Conservation (phyloP, 2,888 invertebrate genomes). For the Danaus chrysippus region DNA sequence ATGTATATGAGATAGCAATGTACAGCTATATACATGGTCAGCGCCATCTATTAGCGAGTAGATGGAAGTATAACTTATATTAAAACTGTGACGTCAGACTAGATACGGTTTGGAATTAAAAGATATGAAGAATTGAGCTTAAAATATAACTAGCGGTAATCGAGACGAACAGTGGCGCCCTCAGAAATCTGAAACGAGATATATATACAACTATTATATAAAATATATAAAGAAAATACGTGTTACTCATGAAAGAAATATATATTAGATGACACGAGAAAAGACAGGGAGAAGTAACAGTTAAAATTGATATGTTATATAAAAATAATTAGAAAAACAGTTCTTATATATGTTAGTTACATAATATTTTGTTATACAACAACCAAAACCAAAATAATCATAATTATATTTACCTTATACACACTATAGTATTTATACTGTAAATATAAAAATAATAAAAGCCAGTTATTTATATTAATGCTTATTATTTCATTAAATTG, state of each 20-base stretch:
- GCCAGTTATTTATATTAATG: slow-evolving; percentile 10
- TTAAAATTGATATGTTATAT: no score
- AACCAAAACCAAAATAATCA: not conserved
- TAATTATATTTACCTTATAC: not conserved
- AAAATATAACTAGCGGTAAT: slow-evolving; percentile 28
- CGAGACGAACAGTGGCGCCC: slow-evolving; percentile 38
- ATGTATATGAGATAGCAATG: slow-evolving; percentile 15
- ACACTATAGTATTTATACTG: not conserved
- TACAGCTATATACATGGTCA: slow-evolving; percentile 6
- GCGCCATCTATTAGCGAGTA: not conserved
- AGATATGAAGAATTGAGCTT: slow-evolving; percentile 36
- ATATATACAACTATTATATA: slow-evolving; percentile 27
- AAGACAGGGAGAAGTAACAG: not conserved
- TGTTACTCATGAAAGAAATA: not conserved
- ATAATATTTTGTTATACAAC: not conserved
- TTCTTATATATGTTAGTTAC: not conserved
- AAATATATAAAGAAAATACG: slow-evolving; percentile 21
- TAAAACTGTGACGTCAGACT: slow-evolving; percentile 78
- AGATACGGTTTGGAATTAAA: slow-evolving; percentile 69
- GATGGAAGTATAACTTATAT: slow-evolving; percentile 54
- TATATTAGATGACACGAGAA: not conserved
- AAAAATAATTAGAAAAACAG: no score
- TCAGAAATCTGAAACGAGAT: slow-evolving; percentile 68
- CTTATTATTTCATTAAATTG: slow-evolving; percentile 5
- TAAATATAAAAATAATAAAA: slow-evolving; percentile 2